A percentile compares a stretch with the other conserved stretches of the same genome.
These are phyloP conservation scores for Lacerta agilis DNA, from an alignment of 2,797 vertebrate genomes.

Conservation along the genomic window DNA sequence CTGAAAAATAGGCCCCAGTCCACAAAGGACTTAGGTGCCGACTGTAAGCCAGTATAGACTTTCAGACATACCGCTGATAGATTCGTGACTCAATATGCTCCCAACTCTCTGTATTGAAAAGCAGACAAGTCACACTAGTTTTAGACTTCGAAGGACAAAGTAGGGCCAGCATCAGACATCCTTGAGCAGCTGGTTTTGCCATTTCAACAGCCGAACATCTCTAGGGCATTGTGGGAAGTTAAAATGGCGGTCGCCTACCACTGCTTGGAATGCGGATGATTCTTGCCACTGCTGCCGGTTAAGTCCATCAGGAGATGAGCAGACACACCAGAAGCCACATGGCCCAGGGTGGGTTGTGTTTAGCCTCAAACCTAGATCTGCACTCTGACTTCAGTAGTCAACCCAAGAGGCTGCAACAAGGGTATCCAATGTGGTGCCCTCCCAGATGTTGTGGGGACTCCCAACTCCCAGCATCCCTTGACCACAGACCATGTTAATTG, in stretches of 20 bases:
- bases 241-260: neutral
- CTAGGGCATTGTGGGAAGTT: neutral
- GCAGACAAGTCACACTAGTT: neutral
- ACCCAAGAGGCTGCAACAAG: neutral
- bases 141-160: neutral
- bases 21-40: neutral
- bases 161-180: too few relatives aligned
- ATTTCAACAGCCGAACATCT: neutral
- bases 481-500: too few relatives aligned
- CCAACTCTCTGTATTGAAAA: neutral
- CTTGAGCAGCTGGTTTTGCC: too few relatives aligned
- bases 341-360: neutral
- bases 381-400: neutral
- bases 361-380: neutral
- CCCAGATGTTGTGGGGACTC: neutral
- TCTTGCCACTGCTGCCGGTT: neutral
- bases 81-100: neutral
- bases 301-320: neutral
- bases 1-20: neutral
- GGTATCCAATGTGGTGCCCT: neutral
- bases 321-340: neutral
- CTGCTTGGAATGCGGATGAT: neutral
- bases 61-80: neutral
- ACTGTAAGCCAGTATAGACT: neutral
- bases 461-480: neutral